phyloP scores from a whole-genome alignment of 2,113 vertebrate genomes.

The Hyperopisus bebe region DNA sequence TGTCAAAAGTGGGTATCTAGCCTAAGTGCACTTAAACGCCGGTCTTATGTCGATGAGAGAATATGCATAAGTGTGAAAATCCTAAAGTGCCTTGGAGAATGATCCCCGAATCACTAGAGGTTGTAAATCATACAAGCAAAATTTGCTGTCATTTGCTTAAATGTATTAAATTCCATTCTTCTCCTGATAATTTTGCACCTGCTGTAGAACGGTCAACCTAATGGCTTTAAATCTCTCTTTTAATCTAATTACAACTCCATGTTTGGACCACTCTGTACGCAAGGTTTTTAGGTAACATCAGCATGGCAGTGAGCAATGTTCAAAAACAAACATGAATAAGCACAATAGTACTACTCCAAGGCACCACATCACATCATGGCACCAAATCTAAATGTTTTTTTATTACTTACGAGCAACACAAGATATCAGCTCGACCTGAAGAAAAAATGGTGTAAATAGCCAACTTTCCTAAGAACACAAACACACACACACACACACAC shows the following conservation, averaged over 20 bases:
- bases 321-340: slow-evolving; percentile 13
- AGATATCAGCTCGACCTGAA: not conserved
- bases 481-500: not conserved
- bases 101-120: not conserved
- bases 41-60: not conserved
- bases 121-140: not conserved
- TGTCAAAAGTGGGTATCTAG: not conserved
- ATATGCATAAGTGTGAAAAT: not conserved
- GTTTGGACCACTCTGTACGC: slow-evolving; percentile 10
- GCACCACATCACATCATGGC: not conserved
- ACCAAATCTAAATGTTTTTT: not conserved
- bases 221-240: slow-evolving; percentile 45
- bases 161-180: slow-evolving; percentile 23
- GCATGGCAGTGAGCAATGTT: slow-evolving; percentile 27
- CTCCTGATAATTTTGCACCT: slow-evolving; percentile 31
- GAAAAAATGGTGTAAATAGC: not conserved
- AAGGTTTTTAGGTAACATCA: slow-evolving; percentile 21
- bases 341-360: not conserved
- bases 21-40: not conserved
- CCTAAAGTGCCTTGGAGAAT: not conserved
- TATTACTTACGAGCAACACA: not conserved
- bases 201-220: slow-evolving; percentile 38
- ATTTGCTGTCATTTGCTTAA: not conserved
- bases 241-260: slow-evolving; percentile 55
- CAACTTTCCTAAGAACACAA: not conserved